Base-by-base conservation (phyloP, 2,888 invertebrate species). In the Lasioglossum pauxillum region DNA sequence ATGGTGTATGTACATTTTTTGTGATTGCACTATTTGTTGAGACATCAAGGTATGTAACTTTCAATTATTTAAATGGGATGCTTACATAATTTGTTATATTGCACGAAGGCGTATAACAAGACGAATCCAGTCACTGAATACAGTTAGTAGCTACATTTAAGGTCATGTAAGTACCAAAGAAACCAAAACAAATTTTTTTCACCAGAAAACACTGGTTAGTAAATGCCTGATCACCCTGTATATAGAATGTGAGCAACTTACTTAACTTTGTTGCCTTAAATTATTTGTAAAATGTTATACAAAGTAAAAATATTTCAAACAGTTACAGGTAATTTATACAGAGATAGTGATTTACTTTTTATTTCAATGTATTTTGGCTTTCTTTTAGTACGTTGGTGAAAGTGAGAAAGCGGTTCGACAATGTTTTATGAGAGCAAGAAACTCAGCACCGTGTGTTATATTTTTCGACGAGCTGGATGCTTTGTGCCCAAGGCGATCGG, bases 401-500 rank as follows among this genome's bases (percentile, higher is more conserved):
- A 99, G 99, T 95, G 99, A 99, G 95, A 96, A 98, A 91, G 99
- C 99, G 0, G 99, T 99, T 0, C 96, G 99, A n/a, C 98, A 98
- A 41, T 98, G 99, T 93, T 99, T 99, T 95, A 97, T 98, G 94
- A 96, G 99, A 88, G 99, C 99, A 0, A 96, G 98, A 72, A 99
- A 99, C 95, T 99, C 99, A 0, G 97, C 98, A 0, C 99, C 99
- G 0, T 99, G 99, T 94, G 99, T 99, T 5, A 99, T 99, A 95
- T 99, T 99, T 96, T 99, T 99, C 94, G 99, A 99, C 94, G 99
- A 99, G 95, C 96, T 99, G 88, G 99, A 99, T 95, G 98, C 99
- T 0, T 95, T 99, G 49, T 99, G 99, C 94, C 99, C 99, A 0
- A 97, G 98, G 92, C 96, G 99, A 93, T 97, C 98, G 10, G 97